Evolutionary conservation across 2,888 invertebrate genomes (phyloP).

Genomic region (Drosophila rubida): DNA sequence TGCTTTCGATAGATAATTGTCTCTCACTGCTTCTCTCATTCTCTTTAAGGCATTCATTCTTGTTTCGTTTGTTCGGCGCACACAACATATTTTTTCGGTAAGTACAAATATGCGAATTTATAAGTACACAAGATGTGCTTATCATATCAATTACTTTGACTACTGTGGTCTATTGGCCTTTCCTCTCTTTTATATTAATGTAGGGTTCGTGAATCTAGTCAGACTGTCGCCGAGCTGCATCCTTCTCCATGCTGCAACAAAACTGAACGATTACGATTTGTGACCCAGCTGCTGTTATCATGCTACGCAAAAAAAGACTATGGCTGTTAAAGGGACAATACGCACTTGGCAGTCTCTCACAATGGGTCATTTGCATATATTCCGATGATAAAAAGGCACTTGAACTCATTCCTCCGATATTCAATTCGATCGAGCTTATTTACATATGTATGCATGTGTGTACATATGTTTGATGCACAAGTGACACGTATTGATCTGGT

Average conservation of each 20-base stretch:
- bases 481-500: neutral
- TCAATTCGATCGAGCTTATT: no score
- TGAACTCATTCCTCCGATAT: no score
- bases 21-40: neutral
- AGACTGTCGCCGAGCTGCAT: slow-evolving; percentile 37
- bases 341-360: slow-evolving; percentile 35
- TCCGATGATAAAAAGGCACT: neutral
- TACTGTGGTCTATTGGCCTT: slow-evolving; percentile 27
- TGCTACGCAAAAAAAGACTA: slow-evolving; percentile 36
- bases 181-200: slow-evolving; percentile 23
- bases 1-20: neutral
- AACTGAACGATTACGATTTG: slow-evolving; percentile 51
- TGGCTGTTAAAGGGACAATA: slow-evolving; percentile 57
- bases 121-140: slow-evolving; percentile 7
- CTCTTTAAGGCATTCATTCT: neutral
- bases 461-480: neutral
- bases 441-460: neutral
- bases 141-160: slow-evolving; percentile 44
- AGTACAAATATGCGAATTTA: slow-evolving; percentile 9
- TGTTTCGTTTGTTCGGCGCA: neutral
- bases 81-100: neutral
- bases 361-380: slow-evolving; percentile 9
- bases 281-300: slow-evolving; percentile 60
- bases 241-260: slow-evolving; percentile 38
- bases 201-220: slow-evolving; percentile 27